A percentile compares a stretch with the other conserved stretches of the same genome.
Conservation (phyloP, 2,113 vertebrate genomes). For the Heptranchias perlo region DNA sequence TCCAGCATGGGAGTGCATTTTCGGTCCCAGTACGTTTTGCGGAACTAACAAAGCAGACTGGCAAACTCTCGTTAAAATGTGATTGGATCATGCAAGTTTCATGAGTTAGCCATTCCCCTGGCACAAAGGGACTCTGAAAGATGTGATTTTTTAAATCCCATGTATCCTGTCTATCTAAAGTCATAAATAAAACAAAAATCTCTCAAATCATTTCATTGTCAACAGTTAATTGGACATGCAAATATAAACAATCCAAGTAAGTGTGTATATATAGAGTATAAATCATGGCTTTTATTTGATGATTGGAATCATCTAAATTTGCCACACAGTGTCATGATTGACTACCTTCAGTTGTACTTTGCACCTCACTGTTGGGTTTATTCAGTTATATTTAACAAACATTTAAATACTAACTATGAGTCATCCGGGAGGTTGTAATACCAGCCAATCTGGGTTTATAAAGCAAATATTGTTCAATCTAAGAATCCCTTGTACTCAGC, state of each 20-base stretch:
- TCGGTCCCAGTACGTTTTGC: not conserved
- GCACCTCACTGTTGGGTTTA: not conserved
- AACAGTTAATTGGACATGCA: not conserved
- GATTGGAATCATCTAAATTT: not conserved
- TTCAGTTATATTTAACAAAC: slow-evolving; percentile 11
- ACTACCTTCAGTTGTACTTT: slow-evolving; percentile 18
- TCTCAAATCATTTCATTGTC: not conserved
- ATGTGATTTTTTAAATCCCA: not conserved
- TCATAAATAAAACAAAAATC: not conserved
- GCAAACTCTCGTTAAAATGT: not conserved
- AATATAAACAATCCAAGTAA: not conserved
- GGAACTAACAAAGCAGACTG: not conserved
- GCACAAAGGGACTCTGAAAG: no score
- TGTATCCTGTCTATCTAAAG: not conserved
- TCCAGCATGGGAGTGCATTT: not conserved
- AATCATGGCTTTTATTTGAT: slow-evolving; percentile 20
- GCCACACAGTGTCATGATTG: not conserved
- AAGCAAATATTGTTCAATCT: slow-evolving; percentile 17
- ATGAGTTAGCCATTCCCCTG: not conserved
- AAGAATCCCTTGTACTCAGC: slow-evolving; percentile 24
- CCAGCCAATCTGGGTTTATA: slow-evolving; percentile 15
- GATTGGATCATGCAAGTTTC: not conserved
- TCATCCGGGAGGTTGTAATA: not conserved
- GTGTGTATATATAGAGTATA: not conserved
- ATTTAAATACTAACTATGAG: slow-evolving; percentile 2